Percentiles rank a stretch among this genome's conserved stretches.
phyloP scores from a whole-genome alignment of 2,113 vertebrate genomes.

The Pyxicephalus adspersus region DNA sequence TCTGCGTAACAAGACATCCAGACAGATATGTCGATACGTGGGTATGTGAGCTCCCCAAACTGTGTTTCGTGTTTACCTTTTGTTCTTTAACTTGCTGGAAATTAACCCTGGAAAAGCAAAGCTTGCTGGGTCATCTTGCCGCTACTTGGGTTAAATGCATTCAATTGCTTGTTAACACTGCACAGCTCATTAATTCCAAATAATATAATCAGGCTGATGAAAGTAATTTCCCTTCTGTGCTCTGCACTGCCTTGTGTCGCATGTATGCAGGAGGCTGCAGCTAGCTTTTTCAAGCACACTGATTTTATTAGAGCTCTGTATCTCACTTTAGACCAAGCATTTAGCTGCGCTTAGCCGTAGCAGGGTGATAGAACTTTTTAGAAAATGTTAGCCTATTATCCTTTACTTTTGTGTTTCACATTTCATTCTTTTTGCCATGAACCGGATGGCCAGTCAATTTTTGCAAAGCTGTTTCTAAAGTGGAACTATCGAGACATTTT shows the following conservation, averaged over 20 bases:
- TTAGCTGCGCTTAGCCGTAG: no score
- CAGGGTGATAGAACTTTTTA: no score
- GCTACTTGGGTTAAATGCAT: conserved; percentile 44
- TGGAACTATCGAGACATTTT: no score
- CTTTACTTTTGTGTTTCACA: no score
- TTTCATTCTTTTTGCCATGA: no score
- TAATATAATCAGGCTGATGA: conserved; percentile 41
- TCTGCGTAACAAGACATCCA: conserved; percentile 48
- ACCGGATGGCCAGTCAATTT: no score
- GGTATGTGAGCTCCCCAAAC: conserved; percentile 15
- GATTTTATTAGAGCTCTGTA: not conserved
- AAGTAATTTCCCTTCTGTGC: conserved; percentile 27
- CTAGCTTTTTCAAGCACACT: not conserved
- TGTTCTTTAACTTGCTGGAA: conserved; percentile 42
- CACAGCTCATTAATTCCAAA: conserved; percentile 54
- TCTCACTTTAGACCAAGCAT: no score
- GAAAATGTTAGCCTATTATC: no score
- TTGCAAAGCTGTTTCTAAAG: no score
- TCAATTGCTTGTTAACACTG: conserved; percentile 46
- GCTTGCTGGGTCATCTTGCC: conserved; percentile 42
- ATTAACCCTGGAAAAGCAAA: conserved; percentile 50
- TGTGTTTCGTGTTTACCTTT: conserved; percentile 43
- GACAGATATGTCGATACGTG: conserved; percentile 42
- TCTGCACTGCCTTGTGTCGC: not conserved
- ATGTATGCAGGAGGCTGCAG: not conserved